Evolutionary conservation across 2,888 invertebrate genomes (phyloP), one percentile per base, ranked within the genome.

Genomic region (Rhagonycha lutea): DNA sequence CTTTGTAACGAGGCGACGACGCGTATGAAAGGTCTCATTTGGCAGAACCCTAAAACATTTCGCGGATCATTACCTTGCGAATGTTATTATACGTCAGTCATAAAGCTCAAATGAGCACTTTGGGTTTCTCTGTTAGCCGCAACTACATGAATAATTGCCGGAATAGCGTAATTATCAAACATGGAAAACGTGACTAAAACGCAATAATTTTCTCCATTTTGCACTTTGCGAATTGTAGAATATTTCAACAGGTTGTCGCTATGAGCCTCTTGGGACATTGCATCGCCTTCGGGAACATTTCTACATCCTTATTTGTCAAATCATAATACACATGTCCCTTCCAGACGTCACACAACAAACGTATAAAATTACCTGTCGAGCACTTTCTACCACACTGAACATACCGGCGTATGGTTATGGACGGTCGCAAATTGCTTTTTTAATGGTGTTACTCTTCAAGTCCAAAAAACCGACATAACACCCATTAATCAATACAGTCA

Each of bases 161-260:
- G 68, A 61, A 65, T 65, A 26, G 63, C 18, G 23, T 23, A 62
- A 23, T 62, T 62, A 62, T 26, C 23, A 65, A 65, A 65, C 26
- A 65, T 24, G 26, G 47, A 65, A 65, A 65, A 18, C 62, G 14
- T 11, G 26, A 14, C 18, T 63, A 29, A 71, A 10, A 12, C 24
- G 14, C 63, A 71, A 26, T 14, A 62, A 71, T 71, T 61, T 26
- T 62, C n/a, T 14, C n/a, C n/a, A 61, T 71, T 63, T 62, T 69
- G 12, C 24, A 26, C 14, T 28, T 26, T 68, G 68, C 67, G 75
- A 68, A 71, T 68, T 32, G n/a, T n/a, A 23, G 61, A 12, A 68
- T 10, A 60, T 72, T 61, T 72, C 76, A 76, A 76, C 76, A 76
- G 76, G 76, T 76, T 73, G 76, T 70, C 73, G 70, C 14, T 32